Conservation (phyloP, 2,113 vertebrate genomes). For the Spermophilus dauricus region DNA sequence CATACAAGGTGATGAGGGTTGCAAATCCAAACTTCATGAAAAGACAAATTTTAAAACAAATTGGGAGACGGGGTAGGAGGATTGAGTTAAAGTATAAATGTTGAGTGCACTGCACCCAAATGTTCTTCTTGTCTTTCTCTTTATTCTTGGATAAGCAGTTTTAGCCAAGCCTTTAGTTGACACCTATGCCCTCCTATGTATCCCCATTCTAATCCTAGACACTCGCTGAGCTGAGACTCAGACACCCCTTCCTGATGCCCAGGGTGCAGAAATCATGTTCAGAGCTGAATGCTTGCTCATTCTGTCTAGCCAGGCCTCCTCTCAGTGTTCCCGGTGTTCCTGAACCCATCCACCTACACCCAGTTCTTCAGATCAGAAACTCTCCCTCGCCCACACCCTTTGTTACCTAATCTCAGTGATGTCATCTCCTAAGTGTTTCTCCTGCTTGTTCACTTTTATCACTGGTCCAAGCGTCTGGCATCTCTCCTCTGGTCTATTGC, state of each 20-base stretch:
- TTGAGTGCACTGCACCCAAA: neutral
- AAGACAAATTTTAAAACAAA: constrained; percentile 36
- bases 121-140: neutral
- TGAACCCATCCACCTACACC: neutral
- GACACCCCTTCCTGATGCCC: neutral
- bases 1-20: neutral
- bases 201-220: neutral
- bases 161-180: neutral
- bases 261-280: neutral
- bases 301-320: neutral
- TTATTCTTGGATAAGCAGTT: neutral
- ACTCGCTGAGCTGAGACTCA: neutral
- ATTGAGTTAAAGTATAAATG: neutral
- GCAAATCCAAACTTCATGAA: neutral
- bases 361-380: neutral
- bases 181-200: neutral
- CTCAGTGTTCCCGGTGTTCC: neutral
- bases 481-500: neutral
- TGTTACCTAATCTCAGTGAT: neutral
- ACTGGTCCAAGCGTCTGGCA: neutral
- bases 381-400: neutral
- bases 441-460: neutral
- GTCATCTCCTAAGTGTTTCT: neutral
- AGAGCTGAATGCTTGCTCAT: neutral
- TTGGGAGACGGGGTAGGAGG: neutral